Conservation (phyloP, 1,140 invertebrate species). For the Dreissena rostriformis region DNA sequence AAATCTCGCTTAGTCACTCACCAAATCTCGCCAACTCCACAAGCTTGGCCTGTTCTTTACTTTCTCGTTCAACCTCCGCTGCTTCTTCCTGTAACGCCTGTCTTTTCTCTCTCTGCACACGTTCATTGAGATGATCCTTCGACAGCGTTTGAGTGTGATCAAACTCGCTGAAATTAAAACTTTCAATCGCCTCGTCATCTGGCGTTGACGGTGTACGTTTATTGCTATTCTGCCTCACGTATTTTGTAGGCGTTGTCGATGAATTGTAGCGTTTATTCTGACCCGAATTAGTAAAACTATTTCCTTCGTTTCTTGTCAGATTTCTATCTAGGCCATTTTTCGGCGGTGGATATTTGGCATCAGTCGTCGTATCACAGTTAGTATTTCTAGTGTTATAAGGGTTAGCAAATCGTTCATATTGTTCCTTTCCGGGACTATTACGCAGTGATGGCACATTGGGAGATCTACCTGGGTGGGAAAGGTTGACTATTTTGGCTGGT, state of each 20-base stretch:
- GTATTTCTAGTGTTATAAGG: too few species aligned
- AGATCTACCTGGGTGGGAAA: constrained; percentile 12
- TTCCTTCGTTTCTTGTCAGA: too few species aligned
- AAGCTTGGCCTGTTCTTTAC: constrained; percentile 33
- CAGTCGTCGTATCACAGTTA: too few species aligned
- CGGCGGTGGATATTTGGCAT: too few species aligned
- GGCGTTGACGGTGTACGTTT: too few species aligned
- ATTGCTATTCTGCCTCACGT: too few species aligned
- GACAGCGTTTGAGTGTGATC: constrained; percentile 43
- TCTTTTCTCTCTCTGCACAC: constrained; percentile 1
- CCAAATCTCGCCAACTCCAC: constrained; percentile 33
- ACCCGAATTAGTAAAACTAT: too few species aligned
- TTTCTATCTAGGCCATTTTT: too few species aligned
- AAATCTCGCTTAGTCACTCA: constrained; percentile 13
- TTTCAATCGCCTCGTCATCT: constrained; percentile 5
- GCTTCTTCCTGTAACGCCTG: constrained; percentile 26
- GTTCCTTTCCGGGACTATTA: too few species aligned
- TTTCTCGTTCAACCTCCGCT: constrained; percentile 27
- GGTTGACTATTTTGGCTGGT: constrained; percentile 18
- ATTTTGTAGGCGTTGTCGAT: too few species aligned
- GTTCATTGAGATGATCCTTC: constrained; percentile 37
- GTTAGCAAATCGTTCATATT: too few species aligned
- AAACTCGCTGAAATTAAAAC: constrained; percentile 32
- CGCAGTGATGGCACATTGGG: neutral
- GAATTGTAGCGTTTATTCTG: too few species aligned